These are phyloP conservation scores for Drosophila lini DNA, from an alignment of 1,140 invertebrate species.

Conservation along the genomic window DNA sequence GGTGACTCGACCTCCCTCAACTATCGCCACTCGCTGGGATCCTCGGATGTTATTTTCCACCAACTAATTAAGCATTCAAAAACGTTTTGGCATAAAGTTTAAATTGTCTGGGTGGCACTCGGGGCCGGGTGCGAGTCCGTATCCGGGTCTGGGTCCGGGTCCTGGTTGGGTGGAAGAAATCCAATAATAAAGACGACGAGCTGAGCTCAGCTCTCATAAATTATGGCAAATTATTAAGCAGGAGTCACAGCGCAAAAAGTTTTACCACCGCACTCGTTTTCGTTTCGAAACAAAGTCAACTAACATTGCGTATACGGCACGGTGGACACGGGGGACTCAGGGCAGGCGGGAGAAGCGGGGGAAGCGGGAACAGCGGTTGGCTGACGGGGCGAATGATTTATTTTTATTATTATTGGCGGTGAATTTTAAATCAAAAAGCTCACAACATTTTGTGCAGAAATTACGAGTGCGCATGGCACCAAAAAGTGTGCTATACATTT, in stretches of 20 bases:
- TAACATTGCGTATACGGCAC: conserved; percentile 55
- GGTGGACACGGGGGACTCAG: not conserved
- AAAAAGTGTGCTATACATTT: conserved; percentile 65
- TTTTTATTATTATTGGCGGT: conserved; percentile 82
- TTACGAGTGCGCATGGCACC: conserved; percentile 9
- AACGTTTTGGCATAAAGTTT: conserved; percentile 73
- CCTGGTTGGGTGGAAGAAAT: conserved; percentile 41
- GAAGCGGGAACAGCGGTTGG: conserved; percentile 12
- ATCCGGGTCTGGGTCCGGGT: conserved; percentile 23
- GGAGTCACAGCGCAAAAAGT: conserved; percentile 62
- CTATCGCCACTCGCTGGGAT: conserved; percentile 1
- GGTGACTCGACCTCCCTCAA: conserved; percentile 15
- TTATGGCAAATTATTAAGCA: conserved; percentile 75
- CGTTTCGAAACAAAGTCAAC: conserved; percentile 39
- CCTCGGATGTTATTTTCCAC: conserved; percentile 24
- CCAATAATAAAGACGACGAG: conserved; percentile 67
- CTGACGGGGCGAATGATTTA: conserved; percentile 62
- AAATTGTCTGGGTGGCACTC: conserved; percentile 55
- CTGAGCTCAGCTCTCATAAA: conserved; percentile 51
- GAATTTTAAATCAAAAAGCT: conserved; percentile 79
- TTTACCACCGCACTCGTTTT: conserved; percentile 51
- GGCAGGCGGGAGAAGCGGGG: too few species aligned
- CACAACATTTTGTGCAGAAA: conserved; percentile 56
- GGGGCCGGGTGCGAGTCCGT: not conserved
- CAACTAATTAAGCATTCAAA: conserved; percentile 79